Percentiles rank a stretch among this genome's conserved stretches.
These are phyloP conservation scores for Rhodeus uyekii DNA, from an alignment of 2,797 vertebrate species.

Conservation along the genomic window DNA sequence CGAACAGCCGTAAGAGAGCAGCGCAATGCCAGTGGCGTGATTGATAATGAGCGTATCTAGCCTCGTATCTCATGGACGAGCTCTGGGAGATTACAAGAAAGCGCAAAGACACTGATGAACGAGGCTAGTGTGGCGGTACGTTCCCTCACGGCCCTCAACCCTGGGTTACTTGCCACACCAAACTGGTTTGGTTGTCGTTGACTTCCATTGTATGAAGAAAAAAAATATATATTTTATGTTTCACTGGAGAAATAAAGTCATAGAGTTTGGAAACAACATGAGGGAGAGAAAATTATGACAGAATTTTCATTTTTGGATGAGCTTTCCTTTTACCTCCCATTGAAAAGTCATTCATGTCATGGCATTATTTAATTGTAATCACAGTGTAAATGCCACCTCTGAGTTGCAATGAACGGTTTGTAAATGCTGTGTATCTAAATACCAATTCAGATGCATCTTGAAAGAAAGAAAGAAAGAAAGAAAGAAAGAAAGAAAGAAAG, in stretches of 20 bases:
- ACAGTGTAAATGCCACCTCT: neutral
- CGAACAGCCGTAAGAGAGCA: no score
- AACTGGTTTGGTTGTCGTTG: neutral
- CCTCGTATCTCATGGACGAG: no score
- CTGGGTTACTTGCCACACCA: no score
- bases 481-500: no score
- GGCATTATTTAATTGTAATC: neutral
- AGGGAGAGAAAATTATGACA: neutral
- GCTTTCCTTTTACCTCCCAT: neutral
- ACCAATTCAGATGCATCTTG: neutral
- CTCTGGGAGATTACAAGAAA: no score
- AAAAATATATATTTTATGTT: neutral
- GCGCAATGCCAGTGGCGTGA: no score
- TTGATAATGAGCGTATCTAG: no score
- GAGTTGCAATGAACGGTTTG: neutral
- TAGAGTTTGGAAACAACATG: neutral
- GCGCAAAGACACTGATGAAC: no score
- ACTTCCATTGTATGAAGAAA: neutral
- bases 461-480: no score
- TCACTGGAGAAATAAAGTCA: neutral
- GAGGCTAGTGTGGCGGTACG: no score
- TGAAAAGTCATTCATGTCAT: neutral
- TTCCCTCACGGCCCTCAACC: no score
- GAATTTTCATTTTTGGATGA: neutral
- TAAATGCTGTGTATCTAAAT: no score